Percentiles rank a stretch among this genome's conserved stretches.
phyloP scores from a whole-genome alignment of 2,888 invertebrate species.

The Ferrisia virgata region DNA sequence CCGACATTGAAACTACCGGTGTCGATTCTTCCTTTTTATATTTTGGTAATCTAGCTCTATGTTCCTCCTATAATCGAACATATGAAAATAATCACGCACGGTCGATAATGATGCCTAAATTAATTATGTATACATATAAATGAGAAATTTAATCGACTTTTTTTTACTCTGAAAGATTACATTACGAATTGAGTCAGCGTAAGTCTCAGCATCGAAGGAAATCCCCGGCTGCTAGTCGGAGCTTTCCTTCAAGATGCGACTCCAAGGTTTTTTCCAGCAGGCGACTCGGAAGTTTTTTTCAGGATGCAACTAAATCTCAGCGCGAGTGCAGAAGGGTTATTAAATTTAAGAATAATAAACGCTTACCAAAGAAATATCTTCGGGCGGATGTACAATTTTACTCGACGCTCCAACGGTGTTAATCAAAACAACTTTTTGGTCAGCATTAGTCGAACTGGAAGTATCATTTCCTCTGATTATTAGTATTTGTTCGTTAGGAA shows the following conservation, averaged over 20 bases:
- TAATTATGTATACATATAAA: background rate
- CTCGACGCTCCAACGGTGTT: constrained; percentile 79
- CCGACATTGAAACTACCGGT: constrained; percentile 16
- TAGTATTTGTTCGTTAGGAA: background rate
- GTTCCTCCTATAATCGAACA: constrained; percentile 66
- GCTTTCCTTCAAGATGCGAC: no score
- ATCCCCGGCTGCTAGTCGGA: no score
- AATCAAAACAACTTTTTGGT: constrained; percentile 58
- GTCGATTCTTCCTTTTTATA: constrained; percentile 60
- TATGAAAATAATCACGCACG: background rate
- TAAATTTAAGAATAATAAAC: no score
- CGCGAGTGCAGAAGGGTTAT: no score
- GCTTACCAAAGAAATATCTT: constrained; percentile 75
- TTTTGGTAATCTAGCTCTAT: constrained; percentile 67
- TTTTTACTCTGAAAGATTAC: no score
- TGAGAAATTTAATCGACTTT: background rate
- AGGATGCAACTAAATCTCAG: no score
- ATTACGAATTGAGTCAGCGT: no score
- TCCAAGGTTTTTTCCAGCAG: no score
- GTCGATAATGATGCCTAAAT: background rate
- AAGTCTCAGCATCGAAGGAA: no score
- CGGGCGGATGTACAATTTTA: constrained; percentile 89
- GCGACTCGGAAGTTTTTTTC: no score
- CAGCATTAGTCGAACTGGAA: background rate
- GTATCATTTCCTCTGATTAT: background rate